A percentile compares a stretch with the other conserved stretches of the same genome.
These are phyloP conservation scores for Carassius gibelio DNA, from an alignment of 2,113 vertebrate species.

Conservation along the genomic window DNA sequence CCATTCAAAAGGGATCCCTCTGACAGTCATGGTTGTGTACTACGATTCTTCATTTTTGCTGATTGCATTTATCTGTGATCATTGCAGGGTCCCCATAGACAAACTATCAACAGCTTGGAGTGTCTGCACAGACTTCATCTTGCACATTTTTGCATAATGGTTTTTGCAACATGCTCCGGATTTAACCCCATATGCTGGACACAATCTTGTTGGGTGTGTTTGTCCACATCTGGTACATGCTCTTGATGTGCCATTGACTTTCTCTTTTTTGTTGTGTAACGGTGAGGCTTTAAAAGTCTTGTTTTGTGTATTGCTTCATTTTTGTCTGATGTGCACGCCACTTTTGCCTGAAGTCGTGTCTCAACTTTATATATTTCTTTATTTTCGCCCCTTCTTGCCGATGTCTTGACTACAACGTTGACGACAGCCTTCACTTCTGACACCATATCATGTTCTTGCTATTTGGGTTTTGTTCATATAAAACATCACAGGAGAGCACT, in stretches of 20 bases:
- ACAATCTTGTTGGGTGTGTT: background rate
- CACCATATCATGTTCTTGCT: background rate
- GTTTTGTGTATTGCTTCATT: background rate
- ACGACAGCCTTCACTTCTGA: background rate
- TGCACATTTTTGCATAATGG: too few relatives aligned
- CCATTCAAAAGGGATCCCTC: background rate
- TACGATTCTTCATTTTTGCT: too few relatives aligned
- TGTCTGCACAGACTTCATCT: background rate
- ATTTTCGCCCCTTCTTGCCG: background rate
- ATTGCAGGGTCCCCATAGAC: background rate
- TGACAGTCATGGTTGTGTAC: too few relatives aligned
- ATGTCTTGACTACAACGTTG: background rate
- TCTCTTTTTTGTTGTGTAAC: background rate
- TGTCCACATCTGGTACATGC: background rate
- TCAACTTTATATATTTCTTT: background rate
- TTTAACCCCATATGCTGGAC: background rate
- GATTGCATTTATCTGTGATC: background rate
- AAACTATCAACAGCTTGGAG: background rate
- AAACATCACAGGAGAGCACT: background rate
- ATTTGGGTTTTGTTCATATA: background rate
- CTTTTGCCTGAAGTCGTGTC: background rate
- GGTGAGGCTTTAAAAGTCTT: background rate
- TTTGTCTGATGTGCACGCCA: background rate
- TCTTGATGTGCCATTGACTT: background rate
- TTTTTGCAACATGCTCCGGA: background rate